Percentiles rank a stretch among this genome's conserved stretches.
Conservation (phyloP, 2,113 vertebrate genomes). For the Ardeotis arabs region DNA sequence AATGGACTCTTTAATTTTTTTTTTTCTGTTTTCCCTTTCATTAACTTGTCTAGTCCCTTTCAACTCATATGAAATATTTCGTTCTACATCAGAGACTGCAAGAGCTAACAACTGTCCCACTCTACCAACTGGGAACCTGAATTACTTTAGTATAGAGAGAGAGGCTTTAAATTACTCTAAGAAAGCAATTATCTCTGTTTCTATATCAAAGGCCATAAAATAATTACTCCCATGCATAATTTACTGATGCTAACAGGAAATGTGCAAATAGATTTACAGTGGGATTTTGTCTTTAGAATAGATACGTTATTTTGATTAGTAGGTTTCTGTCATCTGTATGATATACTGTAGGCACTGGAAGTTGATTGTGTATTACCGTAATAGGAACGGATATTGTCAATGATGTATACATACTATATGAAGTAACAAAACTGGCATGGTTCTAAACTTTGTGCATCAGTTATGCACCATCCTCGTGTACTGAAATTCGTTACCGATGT, state of each 20-base stretch:
- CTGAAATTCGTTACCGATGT: neutral
- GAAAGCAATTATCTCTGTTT: neutral
- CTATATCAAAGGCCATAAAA: neutral
- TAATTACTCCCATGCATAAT: neutral
- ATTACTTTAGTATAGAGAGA: neutral
- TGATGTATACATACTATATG: neutral
- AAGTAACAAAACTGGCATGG: neutral
- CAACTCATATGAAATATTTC: neutral
- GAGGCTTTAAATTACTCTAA: neutral
- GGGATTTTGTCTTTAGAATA: neutral
- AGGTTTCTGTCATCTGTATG: neutral
- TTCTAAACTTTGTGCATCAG: neutral
- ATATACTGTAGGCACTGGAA: neutral
- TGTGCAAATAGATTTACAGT: neutral
- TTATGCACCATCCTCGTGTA: neutral
- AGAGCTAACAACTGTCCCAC: neutral
- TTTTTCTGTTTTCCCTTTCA: neutral
- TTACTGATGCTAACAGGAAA: neutral
- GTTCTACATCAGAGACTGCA: neutral
- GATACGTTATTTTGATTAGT: neutral
- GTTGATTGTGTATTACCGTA: neutral
- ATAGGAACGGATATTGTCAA: neutral
- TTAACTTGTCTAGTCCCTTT: neutral
- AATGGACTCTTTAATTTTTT: rapidly evolving
- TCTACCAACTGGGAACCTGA: neutral